phyloP scores from a whole-genome alignment of 2,888 invertebrate genomes.

The Limnephilus auricula region DNA sequence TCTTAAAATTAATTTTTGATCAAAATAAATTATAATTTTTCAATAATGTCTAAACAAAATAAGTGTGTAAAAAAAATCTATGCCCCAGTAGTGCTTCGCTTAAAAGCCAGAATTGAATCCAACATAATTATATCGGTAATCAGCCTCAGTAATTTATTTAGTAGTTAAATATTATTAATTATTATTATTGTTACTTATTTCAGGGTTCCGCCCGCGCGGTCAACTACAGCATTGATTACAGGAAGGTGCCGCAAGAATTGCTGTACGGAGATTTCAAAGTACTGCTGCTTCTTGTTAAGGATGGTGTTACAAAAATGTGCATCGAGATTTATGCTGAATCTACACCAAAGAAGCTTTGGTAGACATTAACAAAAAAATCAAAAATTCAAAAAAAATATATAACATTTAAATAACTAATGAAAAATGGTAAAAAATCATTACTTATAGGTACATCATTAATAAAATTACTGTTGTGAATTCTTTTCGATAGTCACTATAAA shows the following conservation, averaged over 20 bases:
- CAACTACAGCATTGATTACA: neutral
- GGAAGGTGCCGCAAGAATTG: neutral
- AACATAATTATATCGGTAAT: neutral
- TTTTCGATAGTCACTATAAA: too few species aligned
- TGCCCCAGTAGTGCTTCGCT: too few species aligned
- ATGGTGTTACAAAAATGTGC: neutral
- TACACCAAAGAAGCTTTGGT: neutral
- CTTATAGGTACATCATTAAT: too few species aligned
- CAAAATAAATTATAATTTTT: too few species aligned
- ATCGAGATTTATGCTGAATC: neutral
- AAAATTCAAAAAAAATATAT: too few species aligned
- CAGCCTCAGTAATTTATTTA: neutral
- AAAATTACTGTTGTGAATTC: too few species aligned
- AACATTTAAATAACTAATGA: too few species aligned
- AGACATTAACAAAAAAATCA: too few species aligned
- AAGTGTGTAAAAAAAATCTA: too few species aligned
- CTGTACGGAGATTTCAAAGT: neutral
- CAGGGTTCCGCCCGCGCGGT: neutral
- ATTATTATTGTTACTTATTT: neutral
- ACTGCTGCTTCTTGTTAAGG: neutral
- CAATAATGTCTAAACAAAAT: too few species aligned
- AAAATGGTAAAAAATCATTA: too few species aligned
- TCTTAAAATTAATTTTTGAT: too few species aligned
- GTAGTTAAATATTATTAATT: neutral
- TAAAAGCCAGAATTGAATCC: neutral